These are phyloP conservation scores for Caenorhabditis angaria DNA, from an alignment of 2,888 invertebrate genomes.

Conservation along the genomic window DNA sequence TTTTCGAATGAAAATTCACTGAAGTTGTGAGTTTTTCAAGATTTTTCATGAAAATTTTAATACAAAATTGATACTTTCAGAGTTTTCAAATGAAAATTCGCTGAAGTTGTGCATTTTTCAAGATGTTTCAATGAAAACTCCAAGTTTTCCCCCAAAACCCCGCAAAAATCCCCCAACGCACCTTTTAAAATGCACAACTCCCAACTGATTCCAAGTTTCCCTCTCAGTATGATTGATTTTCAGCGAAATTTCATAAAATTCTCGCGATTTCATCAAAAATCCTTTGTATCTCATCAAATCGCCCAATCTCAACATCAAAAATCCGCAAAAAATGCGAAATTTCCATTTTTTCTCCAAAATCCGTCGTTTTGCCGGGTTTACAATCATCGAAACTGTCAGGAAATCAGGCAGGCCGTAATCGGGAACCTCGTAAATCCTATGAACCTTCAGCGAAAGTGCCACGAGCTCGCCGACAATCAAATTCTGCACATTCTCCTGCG, in stretches of 20 bases:
- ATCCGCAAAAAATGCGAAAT: slow-evolving; percentile 22
- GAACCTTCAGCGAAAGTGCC: slow-evolving; percentile 25
- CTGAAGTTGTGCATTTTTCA: no score
- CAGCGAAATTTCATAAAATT: slow-evolving; percentile 40
- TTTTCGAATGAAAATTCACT: not conserved
- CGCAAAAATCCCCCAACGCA: not conserved
- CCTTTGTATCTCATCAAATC: slow-evolving; percentile 56
- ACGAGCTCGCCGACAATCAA: slow-evolving; percentile 23
- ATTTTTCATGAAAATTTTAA: no score
- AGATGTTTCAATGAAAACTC: not conserved
- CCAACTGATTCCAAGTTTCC: slow-evolving; percentile 51
- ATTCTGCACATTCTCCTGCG: slow-evolving; percentile 23
- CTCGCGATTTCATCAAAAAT: slow-evolving; percentile 16
- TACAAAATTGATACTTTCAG: no score
- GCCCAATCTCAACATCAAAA: slow-evolving; percentile 49
- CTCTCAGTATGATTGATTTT: slow-evolving; percentile 39
- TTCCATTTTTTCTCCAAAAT: slow-evolving; percentile 13
- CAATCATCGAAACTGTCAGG: slow-evolving; percentile 6
- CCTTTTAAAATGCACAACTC: slow-evolving; percentile 19
- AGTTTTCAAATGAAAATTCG: no score
- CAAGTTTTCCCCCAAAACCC: not conserved
- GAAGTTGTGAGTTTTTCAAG: no score
- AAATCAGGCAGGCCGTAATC: slow-evolving; percentile 14
- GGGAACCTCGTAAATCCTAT: slow-evolving; percentile 19
- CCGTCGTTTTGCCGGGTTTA: not conserved